Evolutionary conservation across 1,140 invertebrate genomes (phyloP), one percentile per base, ranked within the genome.

Genomic region (Drosophila grimshawi): DNA sequence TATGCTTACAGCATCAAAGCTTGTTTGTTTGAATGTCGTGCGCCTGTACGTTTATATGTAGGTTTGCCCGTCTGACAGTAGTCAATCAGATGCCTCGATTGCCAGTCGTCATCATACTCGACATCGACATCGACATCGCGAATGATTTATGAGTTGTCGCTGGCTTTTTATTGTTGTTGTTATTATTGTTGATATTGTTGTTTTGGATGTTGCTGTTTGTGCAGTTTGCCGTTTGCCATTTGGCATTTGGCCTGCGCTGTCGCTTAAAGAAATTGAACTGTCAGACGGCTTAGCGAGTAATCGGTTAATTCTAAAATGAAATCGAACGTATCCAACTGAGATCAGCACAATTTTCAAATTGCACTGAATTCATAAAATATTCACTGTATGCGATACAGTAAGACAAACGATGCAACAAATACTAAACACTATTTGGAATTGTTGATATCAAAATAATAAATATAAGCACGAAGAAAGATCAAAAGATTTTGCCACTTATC

Each of bases 41-140:
- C 71, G 39, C 73, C 56, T 67, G 53, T 71, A 37, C 39, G 30
- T 45, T 67, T 48, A 48, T 69, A 39, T 39, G 43, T 72, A 33
- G 46, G 69, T 80, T 62, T 59, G 62, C 51, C 30, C 11, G 56
- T 52, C 81, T 86, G 83, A 82, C 83, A 82, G 80, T 83, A 86
- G 83, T 86, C 83, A 86, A 86, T 86, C 83, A 82, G 83, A 77
- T 82, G 53, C 76, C 73, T 62, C 83, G 83, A 86, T 86, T 86
- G 83, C 76, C 83, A 88, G 83, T 86, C 83, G 76, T 86, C 82
- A 86, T 86, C 83, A 73, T 81, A 86, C 78, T 81, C 81, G 81
- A 86, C 82, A 78, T 86, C 81, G 81, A 86, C 82, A 78, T 86
- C 62, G 78, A 82, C 68, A 63, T 81, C 80, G 83, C 83, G 83